A percentile compares a stretch with the other conserved stretches of the same genome.
These are phyloP conservation scores for Myrmophylax atrothorax DNA, from an alignment of 2,113 vertebrate genomes.

Conservation along the genomic window DNA sequence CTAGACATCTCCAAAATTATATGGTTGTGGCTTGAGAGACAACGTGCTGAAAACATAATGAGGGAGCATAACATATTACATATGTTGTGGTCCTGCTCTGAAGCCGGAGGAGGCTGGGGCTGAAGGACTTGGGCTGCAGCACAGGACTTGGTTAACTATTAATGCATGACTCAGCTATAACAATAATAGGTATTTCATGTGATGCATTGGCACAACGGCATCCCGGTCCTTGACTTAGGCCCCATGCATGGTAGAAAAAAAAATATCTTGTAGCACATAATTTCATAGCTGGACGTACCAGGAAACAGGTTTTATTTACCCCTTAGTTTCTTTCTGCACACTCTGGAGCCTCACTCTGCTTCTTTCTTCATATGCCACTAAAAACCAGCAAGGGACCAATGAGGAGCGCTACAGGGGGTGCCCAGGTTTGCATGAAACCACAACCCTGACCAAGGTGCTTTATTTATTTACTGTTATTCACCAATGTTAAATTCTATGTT, in stretches of 20 bases:
- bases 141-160: conserved; percentile 55
- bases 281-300: background rate
- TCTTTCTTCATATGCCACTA: background rate
- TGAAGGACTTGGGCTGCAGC: background rate
- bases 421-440: background rate
- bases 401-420: background rate
- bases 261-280: background rate
- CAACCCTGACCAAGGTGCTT: background rate
- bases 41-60: background rate
- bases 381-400: background rate
- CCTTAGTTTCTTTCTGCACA: background rate
- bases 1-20: conserved; percentile 14
- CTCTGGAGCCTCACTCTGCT: background rate
- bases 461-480: background rate
- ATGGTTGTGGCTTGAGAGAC: background rate
- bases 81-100: conserved; percentile 2
- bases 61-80: background rate
- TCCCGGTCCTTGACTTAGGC: background rate
- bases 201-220: background rate
- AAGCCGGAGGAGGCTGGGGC: background rate
- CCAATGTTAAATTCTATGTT: background rate
- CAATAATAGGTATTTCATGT: background rate
- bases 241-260: background rate
- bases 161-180: conserved; percentile 55
- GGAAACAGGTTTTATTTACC: background rate